Evolutionary conservation across 2,888 invertebrate genomes (phyloP).

Genomic region (Venustoraphidia nigricollis): DNA sequence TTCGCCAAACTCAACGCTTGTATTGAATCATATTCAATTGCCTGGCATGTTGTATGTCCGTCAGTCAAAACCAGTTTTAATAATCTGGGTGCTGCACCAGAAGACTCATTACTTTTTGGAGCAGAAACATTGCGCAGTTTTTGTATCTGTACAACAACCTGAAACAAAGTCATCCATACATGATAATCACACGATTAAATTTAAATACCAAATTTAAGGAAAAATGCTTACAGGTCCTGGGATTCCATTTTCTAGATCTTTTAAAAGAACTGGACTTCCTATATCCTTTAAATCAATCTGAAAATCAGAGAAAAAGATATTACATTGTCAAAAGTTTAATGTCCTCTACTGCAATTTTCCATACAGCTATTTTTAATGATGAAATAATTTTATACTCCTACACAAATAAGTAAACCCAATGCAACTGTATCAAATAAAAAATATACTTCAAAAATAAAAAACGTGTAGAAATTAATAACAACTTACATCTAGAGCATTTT

Average conservation of each 20-base stretch:
- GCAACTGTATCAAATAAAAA: too few relatives aligned
- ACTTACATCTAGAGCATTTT: conserved; percentile 58
- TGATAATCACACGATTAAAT: not conserved
- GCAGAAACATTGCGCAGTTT: conserved; percentile 79
- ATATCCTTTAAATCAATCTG: conserved; percentile 68
- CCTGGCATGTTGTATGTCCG: conserved; percentile 63
- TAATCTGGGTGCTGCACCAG: conserved; percentile 66
- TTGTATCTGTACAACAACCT: conserved; percentile 72
- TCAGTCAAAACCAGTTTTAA: conserved; percentile 73
- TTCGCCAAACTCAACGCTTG: conserved; percentile 51
- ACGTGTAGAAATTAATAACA: conserved; percentile 4
- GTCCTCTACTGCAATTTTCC: too few relatives aligned
- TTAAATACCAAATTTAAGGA: not conserved
- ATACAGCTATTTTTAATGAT: not conserved
- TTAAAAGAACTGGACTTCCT: conserved; percentile 57
- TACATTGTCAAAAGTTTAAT: not conserved
- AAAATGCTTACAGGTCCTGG: conserved; percentile 26
- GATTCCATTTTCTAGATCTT: conserved; percentile 44
- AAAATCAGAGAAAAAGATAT: conserved; percentile 19
- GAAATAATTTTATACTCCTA: too few relatives aligned
- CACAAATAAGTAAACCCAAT: too few relatives aligned
- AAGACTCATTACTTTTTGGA: conserved; percentile 81
- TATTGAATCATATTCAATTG: conserved; percentile 60
- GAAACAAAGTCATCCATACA: conserved; percentile 19
- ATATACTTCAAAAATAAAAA: not conserved